These are phyloP conservation scores for Cartodere bifasciata DNA, from an alignment of 2,888 invertebrate species.

Conservation along the genomic window DNA sequence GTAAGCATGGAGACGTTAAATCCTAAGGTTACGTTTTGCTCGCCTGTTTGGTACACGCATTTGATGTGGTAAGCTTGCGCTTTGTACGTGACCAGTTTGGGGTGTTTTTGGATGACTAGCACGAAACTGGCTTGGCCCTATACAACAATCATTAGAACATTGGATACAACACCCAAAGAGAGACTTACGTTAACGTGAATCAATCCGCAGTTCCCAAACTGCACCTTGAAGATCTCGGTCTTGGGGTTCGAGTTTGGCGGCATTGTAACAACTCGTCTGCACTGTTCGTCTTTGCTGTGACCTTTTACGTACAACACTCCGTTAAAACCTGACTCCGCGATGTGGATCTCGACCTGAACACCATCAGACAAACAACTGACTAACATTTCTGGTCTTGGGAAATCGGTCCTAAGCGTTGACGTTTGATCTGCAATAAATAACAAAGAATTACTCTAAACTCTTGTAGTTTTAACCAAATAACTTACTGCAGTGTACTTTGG, in stretches of 20 bases:
- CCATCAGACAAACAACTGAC: constrained; percentile 88
- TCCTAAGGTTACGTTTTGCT: constrained; percentile 82
- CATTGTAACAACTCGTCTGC: constrained; percentile 67
- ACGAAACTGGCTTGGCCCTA: constrained; percentile 87
- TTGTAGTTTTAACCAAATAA: constrained; percentile 15
- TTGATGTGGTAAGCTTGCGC: constrained; percentile 94
- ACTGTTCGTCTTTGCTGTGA: constrained; percentile 85
- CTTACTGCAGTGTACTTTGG: constrained; percentile 60
- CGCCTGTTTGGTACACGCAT: constrained; percentile 89
- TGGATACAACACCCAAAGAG: too few relatives aligned
- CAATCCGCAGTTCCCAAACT: constrained; percentile 83
- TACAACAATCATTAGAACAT: constrained; percentile 12
- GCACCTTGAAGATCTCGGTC: constrained; percentile 57
- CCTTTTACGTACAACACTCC: constrained; percentile 90
- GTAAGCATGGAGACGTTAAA: constrained; percentile 94
- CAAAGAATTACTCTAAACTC: constrained; percentile 1
- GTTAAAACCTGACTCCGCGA: constrained; percentile 65
- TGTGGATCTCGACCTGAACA: constrained; percentile 72
- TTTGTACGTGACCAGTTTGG: constrained; percentile 84
- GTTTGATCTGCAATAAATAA: constrained; percentile 30
- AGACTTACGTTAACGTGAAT: constrained; percentile 80
- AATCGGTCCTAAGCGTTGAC: constrained; percentile 50
- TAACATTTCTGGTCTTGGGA: constrained; percentile 73
- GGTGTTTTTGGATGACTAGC: constrained; percentile 91
- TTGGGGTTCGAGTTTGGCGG: constrained; percentile 49